These are phyloP conservation scores for Phataginus tetradactyla DNA, from an alignment of 2,797 vertebrate species.

Conservation along the genomic window DNA sequence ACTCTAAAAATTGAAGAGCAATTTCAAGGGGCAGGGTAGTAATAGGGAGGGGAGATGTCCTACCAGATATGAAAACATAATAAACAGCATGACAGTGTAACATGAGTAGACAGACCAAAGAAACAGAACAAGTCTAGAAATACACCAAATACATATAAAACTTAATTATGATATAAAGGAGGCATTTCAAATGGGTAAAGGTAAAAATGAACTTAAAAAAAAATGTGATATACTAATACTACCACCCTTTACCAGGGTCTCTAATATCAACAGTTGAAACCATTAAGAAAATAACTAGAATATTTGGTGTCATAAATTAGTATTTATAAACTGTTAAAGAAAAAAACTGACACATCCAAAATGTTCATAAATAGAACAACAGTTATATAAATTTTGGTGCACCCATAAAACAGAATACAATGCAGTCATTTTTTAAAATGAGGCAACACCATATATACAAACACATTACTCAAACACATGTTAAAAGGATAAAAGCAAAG, in stretches of 20 bases:
- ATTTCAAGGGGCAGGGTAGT: neutral
- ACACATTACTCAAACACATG: neutral
- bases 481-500: neutral
- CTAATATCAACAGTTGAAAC: neutral
- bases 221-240: neutral
- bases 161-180: neutral
- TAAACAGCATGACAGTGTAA: neutral
- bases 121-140: neutral
- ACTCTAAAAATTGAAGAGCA: neutral
- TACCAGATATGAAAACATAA: neutral
- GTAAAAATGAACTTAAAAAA: slow-evolving; percentile 31
- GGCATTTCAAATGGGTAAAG: neutral
- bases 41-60: neutral
- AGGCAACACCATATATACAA: neutral
- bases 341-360: neutral
- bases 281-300: neutral
- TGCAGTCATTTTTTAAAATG: neutral
- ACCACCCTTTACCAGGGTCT: neutral
- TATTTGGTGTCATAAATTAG: neutral
- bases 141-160: neutral
- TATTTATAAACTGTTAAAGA: neutral
- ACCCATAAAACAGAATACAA: neutral
- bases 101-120: neutral
- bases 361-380: neutral
- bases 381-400: neutral